A percentile compares a stretch with the other conserved stretches of the same genome.
These are phyloP conservation scores for Psettodes erumei DNA, from an alignment of 2,113 vertebrate genomes.

Conservation along the genomic window DNA sequence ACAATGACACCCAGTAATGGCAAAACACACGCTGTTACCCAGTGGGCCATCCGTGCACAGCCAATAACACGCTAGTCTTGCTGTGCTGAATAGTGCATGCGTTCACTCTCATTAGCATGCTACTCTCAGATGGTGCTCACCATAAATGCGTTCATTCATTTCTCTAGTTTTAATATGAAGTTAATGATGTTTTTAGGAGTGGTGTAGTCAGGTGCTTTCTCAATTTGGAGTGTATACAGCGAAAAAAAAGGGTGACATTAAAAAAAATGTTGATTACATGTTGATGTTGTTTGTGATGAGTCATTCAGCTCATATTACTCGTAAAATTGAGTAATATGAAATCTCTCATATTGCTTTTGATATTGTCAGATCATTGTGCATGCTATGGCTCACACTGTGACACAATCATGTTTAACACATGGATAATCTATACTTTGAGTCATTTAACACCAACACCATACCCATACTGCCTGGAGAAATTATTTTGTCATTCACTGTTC, in stretches of 20 bases:
- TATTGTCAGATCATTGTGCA: constrained; percentile 23
- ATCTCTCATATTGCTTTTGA: constrained; percentile 20
- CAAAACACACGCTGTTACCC: constrained; percentile 50
- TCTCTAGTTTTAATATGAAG: constrained; percentile 47
- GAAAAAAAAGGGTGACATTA: neutral
- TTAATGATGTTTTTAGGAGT: constrained; percentile 52
- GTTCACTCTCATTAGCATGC: constrained; percentile 36
- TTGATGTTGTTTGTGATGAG: constrained; percentile 29
- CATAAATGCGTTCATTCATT: constrained; percentile 14
- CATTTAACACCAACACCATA: constrained; percentile 15
- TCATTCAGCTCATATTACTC: constrained; percentile 17
- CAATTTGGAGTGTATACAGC: constrained; percentile 10
- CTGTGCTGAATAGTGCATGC: constrained; percentile 32
- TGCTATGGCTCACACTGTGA: constrained; percentile 6
- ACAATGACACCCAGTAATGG: constrained; percentile 32
- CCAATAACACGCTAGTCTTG: constrained; percentile 41
- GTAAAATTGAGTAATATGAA: no score
- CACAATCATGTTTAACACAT: constrained; percentile 21
- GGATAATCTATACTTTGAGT: constrained; percentile 11
- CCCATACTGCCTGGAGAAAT: constrained; percentile 1
- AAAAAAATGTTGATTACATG: no score
- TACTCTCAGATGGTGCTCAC: neutral
- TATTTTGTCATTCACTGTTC: constrained; percentile 14
- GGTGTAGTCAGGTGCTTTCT: constrained; percentile 25
- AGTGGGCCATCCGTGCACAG: constrained; percentile 30